These are phyloP conservation scores for Tor tambroides DNA, from an alignment of 2,113 vertebrate genomes.

Conservation along the genomic window DNA sequence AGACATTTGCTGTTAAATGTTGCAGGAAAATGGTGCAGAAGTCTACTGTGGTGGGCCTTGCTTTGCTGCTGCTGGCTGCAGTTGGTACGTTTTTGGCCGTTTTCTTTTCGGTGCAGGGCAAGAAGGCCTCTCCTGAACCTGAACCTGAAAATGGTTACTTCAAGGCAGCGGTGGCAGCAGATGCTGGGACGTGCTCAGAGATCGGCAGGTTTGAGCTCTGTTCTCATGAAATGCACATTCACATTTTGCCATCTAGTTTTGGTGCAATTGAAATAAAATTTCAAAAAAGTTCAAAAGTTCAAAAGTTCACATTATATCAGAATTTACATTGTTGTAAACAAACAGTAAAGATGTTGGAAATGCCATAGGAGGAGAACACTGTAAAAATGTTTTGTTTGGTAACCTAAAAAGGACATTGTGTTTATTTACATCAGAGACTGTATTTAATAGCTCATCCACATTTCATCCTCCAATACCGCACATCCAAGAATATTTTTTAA, in stretches of 20 bases:
- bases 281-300: no score
- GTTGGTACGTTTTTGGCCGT: constrained; percentile 78
- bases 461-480: background rate
- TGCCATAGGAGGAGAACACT: background rate
- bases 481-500: background rate
- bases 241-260: background rate
- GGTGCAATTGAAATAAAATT: background rate
- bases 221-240: background rate
- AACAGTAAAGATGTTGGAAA: background rate
- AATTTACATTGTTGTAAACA: background rate
- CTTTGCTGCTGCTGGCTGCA: constrained; percentile 66
- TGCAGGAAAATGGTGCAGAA: constrained; percentile 78
- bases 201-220: constrained; percentile 83
- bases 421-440: background rate
- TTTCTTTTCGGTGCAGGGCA: constrained; percentile 73
- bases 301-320: background rate
- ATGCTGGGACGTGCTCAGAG: constrained; percentile 85
- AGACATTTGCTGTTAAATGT: background rate
- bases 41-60: constrained; percentile 62
- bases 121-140: background rate
- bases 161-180: constrained; percentile 86
- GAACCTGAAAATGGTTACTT: constrained; percentile 53
- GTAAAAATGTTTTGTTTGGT: background rate
- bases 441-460: background rate
- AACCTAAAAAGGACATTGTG: no score